These are phyloP conservation scores for Numida meleagris DNA, from an alignment of 2,113 vertebrate species.

Conservation along the genomic window DNA sequence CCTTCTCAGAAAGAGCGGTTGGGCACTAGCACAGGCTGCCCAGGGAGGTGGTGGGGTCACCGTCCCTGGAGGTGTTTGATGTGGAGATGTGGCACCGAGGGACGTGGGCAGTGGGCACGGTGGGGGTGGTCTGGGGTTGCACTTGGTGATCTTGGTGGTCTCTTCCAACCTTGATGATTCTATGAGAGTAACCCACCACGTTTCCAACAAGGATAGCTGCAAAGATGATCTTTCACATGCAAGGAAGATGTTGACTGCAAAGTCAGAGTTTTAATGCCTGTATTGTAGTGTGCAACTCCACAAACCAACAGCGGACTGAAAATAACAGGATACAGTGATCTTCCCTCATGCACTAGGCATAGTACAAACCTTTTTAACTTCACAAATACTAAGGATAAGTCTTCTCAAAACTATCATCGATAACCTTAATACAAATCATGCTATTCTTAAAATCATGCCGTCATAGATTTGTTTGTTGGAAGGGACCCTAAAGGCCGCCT, in stretches of 20 bases:
- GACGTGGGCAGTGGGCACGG: too few species aligned
- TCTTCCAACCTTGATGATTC: background rate
- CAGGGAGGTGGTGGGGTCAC: too few species aligned
- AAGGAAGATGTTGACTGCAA: background rate
- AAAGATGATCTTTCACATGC: background rate
- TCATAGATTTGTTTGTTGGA: too few species aligned
- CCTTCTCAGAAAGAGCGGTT: too few species aligned
- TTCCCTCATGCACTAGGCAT: background rate
- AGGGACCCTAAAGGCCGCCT: too few species aligned
- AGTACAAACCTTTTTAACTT: background rate
- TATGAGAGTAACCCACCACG: too few species aligned
- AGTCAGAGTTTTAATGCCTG: background rate
- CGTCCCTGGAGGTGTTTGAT: too few species aligned
- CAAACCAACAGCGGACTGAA: background rate
- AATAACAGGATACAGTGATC: background rate
- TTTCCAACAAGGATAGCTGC: background rate
- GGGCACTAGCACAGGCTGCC: too few species aligned
- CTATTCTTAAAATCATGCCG: background rate
- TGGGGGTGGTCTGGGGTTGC: too few species aligned
- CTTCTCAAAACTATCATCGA: background rate
- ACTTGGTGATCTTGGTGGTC: too few species aligned
- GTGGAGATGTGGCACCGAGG: too few species aligned
- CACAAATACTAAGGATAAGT: background rate
- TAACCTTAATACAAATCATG: background rate
- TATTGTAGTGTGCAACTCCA: background rate